Evolutionary conservation across 2,113 vertebrate genomes (phyloP).

Genomic region (Daboia siamensis): DNA sequence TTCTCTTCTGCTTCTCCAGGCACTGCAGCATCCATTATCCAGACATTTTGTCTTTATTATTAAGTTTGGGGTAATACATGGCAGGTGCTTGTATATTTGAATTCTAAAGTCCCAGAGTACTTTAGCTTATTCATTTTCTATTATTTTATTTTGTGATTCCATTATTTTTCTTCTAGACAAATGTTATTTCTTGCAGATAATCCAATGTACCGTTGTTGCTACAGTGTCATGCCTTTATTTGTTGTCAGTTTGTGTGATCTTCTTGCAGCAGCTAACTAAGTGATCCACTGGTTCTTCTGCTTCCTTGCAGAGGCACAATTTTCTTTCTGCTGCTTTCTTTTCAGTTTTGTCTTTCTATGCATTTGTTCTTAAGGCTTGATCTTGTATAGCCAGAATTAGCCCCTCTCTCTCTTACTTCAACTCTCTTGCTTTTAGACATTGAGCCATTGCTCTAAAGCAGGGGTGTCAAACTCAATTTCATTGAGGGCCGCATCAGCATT

Average conservation of each 20-base stretch:
- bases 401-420: background rate
- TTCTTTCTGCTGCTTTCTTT: background rate
- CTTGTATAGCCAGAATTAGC: background rate
- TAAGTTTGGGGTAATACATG: background rate
- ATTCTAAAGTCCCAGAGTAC: background rate
- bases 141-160: background rate
- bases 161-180: background rate
- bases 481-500: too few relatives aligned
- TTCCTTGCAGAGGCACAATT: background rate
- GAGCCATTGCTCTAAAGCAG: background rate
- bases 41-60: background rate
- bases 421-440: background rate
- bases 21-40: background rate
- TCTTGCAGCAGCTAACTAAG: background rate
- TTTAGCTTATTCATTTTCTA: background rate
- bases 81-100: background rate
- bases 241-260: background rate
- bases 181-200: background rate
- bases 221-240: background rate
- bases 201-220: background rate
- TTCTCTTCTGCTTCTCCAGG: background rate
- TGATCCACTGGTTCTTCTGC: background rate
- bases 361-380: background rate
- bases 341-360: background rate
- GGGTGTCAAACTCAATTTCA: too few relatives aligned